phyloP scores from a whole-genome alignment of 2,113 vertebrate genomes.

The Raphicerus campestris region DNA sequence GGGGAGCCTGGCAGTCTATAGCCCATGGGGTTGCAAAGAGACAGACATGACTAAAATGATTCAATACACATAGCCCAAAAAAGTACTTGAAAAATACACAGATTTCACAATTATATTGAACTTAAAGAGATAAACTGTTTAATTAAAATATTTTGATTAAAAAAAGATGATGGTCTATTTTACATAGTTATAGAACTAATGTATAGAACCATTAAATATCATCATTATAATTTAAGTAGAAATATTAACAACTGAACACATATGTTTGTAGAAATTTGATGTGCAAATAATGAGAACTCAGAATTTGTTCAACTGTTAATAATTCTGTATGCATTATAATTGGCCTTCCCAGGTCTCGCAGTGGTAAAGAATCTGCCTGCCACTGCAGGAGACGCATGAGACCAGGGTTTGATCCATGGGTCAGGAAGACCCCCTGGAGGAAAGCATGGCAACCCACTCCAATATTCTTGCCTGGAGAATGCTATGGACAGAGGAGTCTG shows the following conservation, averaged over 20 bases:
- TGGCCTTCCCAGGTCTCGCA: not conserved
- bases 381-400: not conserved
- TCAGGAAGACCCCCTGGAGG: not conserved
- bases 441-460: not conserved
- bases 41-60: not conserved
- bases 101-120: not conserved
- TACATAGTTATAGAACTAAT: not conserved
- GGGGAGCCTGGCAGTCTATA: not conserved
- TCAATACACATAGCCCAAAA: not conserved
- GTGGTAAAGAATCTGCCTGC: not conserved
- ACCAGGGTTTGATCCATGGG: not conserved
- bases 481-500: not conserved
- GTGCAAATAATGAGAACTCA: not conserved
- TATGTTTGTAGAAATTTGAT: not conserved
- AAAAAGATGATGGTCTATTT: not conserved
- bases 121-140: not conserved
- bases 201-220: not conserved
- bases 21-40: not conserved
- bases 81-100: constrained; percentile 17
- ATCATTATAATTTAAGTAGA: not conserved
- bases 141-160: not conserved
- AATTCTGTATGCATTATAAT: not conserved
- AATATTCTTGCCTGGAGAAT: not conserved
- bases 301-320: not conserved
- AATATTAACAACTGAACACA: not conserved